Base-by-base conservation (phyloP, 1,140 invertebrate species). In the Aphelenchoides avenae region DNA sequence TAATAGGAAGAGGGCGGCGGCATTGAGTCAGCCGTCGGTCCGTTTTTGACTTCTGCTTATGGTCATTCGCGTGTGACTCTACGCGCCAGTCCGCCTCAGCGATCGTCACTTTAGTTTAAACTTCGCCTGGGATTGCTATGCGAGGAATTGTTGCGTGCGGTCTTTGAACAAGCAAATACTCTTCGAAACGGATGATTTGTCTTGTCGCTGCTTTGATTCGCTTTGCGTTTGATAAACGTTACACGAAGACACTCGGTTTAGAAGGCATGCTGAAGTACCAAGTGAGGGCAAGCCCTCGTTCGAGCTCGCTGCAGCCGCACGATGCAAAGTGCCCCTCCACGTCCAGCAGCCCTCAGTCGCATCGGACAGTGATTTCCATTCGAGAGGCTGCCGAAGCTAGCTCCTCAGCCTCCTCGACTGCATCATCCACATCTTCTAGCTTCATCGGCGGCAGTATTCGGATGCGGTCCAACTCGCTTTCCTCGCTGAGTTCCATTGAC, bases 401-500 rank as follows among this genome's bases (percentile, higher is more conserved):
- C 31, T 11, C 11, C 13, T 9, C 41, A 18, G 1, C 41, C 27
- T 29, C 3, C 13, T 13, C 3, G 26, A 5, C 20, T 24, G 26
- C 3, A 26, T 30, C 41, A 26, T 1, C 7, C 41, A 30, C 13
- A 3, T 34, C 5, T 48, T 30, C 46, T 22, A n/a, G 11, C 20
- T 37, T 6, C 20, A 34, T 36, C 1, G 18, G 43, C n/a, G 27
- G 42, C 9, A 22, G 42, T 11, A 18, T 64, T 9, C 55, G 57
- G 6, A n/a, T 64, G 3, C 57, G 22, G 18, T 57, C 54, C 29
- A 57, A 53, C 15, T 57, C 54, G n/a, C 46, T 59, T n/a, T 29
- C 60, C 7, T 52, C 50, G 1, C 26, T 52, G 48, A 52, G 50
- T 52, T 52, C 50, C 11, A 52, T 52, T 56, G 50, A 52, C 1